These are phyloP conservation scores for Parazoanthus swiftii DNA, from an alignment of 92 coral and sea anemone species.

Conservation along the genomic window DNA sequence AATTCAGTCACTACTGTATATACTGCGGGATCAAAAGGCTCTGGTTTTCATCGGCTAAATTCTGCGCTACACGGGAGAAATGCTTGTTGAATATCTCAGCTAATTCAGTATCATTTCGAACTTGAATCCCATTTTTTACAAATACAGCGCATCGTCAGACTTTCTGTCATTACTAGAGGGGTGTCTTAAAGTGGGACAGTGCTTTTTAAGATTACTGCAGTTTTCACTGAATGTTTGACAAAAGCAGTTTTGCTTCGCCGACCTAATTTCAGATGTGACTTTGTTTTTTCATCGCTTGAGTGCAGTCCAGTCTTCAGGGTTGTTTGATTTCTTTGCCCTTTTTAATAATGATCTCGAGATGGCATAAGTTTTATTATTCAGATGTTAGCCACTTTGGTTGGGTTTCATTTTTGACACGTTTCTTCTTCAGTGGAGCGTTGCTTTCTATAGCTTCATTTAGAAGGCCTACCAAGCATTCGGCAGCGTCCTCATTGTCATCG, in stretches of 20 bases:
- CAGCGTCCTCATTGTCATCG: slow-evolving; percentile 31
- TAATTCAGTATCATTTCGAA: background rate
- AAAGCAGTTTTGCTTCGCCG: background rate
- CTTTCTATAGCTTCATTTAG: slow-evolving; percentile 26
- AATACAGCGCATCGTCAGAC: background rate
- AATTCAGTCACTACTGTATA: background rate
- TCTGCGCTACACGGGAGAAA: slow-evolving; percentile 32
- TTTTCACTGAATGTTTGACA: background rate
- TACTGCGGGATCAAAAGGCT: too few relatives aligned
- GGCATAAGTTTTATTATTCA: background rate
- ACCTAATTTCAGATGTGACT: background rate
- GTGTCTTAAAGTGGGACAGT: background rate
- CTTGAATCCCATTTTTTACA: background rate
- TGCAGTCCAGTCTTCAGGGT: background rate
- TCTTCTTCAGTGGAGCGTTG: slow-evolving; percentile 35
- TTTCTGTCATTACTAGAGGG: background rate
- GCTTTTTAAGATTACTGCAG: background rate
- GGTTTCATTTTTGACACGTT: slow-evolving; percentile 31
- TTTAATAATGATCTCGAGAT: background rate
- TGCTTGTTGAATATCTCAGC: slow-evolving; percentile 8
- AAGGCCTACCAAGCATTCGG: slow-evolving; percentile 31
- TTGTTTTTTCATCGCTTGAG: background rate
- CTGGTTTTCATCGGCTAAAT: background rate
- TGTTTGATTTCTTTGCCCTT: background rate
- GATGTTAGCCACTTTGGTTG: slow-evolving; percentile 11